Percentiles rank a stretch among this genome's conserved stretches.
Conservation (phyloP, 2,113 vertebrate genomes). For the Phrynosoma platyrhinos region DNA sequence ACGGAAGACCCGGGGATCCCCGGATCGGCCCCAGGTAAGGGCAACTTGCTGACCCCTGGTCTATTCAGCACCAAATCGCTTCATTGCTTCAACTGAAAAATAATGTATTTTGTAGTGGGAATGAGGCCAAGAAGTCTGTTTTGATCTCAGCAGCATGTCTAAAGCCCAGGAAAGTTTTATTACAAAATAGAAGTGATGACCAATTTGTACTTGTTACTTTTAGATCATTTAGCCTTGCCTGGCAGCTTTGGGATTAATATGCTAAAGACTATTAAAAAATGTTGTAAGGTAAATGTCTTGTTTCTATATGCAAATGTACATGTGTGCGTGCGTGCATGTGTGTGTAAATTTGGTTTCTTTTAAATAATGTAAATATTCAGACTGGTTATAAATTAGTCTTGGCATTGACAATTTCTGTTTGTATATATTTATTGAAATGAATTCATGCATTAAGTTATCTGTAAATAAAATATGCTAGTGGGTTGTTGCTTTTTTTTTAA, state of each 20-base stretch:
- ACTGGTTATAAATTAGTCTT: neutral
- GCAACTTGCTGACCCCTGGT: no score
- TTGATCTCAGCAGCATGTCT: neutral
- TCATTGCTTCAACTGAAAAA: no score
- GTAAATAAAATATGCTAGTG: neutral
- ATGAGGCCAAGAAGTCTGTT: no score
- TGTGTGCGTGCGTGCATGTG: neutral
- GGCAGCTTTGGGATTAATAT: neutral
- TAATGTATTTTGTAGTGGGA: no score
- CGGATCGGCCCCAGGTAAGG: no score
- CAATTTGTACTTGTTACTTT: neutral
- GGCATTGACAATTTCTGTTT: neutral
- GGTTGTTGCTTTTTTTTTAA: neutral
- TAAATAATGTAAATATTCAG: neutral
- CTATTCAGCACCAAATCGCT: no score
- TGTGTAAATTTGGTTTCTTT: neutral
- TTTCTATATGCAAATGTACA: neutral
- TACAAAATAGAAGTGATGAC: neutral
- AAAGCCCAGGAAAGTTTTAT: neutral
- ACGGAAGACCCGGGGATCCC: no score
- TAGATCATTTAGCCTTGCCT: neutral
- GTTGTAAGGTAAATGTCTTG: neutral
- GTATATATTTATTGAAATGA: neutral
- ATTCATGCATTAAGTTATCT: neutral
- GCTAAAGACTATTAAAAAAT: neutral